Base-by-base conservation (phyloP, 1,140 invertebrate species). In the Drosophila ficusphila region DNA sequence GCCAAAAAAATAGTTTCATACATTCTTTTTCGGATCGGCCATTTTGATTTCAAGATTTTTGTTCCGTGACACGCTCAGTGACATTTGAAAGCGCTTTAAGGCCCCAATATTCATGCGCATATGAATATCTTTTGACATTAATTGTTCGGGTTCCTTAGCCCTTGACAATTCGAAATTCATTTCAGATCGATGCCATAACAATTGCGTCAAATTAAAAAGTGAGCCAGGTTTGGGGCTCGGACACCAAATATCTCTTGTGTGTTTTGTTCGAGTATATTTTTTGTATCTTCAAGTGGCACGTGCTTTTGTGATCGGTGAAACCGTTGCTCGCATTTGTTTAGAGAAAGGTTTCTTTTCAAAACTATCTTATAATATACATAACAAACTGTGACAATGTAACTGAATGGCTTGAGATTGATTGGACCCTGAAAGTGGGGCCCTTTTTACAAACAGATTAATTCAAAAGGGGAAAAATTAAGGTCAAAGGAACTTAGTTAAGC, bases 201-300 rank as follows among this genome's bases (percentile, higher is more conserved):
- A 86, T 86, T 86, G 81, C 81, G 68, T 76, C 76, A 86, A 86
- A 86, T 86, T 86, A 86, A 88, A 83, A 79, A 74, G 65, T 71
- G 72, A 71, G 51, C 58, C 71, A 47, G 48, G 57, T 51, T 54
- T 23, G 31, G 12, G 18, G 25, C 16, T 79, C 39, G 34, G 21
- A 27, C 38, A 19, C 39, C 44, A 21, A 42, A 68, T 52, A 27
- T 44, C 49, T 53, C 38, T 53, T 44, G 21, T 69, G 23, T 1
- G n/a, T 57, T 65, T 53, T 58, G 72, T 46, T 25, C 18, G 53
- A 41, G n/a, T 38, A 65, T 62, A 65, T 62, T 77, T 69, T 65
- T 78, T 71, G 52, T 49, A 7, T 69, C 42, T 71, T 86, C 72
- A 86, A 86, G 81, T 86, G 81, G 81, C 82, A 88, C 81, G 81